Percentiles rank a stretch among this genome's conserved stretches.
phyloP scores from a whole-genome alignment of 64 coral and sea anemone species.

The Catalaphyllia jardinei region DNA sequence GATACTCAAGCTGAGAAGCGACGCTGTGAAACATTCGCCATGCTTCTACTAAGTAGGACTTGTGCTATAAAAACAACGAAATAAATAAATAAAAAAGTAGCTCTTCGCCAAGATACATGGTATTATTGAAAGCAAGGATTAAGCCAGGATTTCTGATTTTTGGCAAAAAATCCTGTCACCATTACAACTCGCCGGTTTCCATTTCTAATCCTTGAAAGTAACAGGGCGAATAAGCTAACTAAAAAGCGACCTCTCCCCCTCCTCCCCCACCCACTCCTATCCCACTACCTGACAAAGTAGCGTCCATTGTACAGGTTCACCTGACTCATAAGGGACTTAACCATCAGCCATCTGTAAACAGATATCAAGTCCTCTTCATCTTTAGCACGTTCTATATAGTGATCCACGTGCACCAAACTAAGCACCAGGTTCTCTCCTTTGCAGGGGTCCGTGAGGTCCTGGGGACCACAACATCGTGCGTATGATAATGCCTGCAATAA shows the following conservation, averaged over 20 bases:
- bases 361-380: slow-evolving; percentile 61
- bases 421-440: slow-evolving; percentile 72
- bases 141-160: too few relatives aligned
- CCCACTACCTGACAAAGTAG: too few relatives aligned
- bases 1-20: slow-evolving; percentile 75
- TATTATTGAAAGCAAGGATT: too few relatives aligned
- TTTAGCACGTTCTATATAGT: slow-evolving; percentile 76
- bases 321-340: slow-evolving; percentile 79
- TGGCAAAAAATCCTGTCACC: too few relatives aligned
- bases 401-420: slow-evolving; percentile 78
- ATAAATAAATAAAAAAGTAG: too few relatives aligned
- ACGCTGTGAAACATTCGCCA: slow-evolving; percentile 88
- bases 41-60: slow-evolving; percentile 44
- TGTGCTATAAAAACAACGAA: slow-evolving; percentile 25
- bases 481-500: slow-evolving; percentile 66
- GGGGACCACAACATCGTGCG: slow-evolving; percentile 70
- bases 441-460: slow-evolving; percentile 80
- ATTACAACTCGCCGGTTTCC: too few relatives aligned
- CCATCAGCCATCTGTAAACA: slow-evolving; percentile 79
- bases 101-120: too few relatives aligned
- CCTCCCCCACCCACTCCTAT: too few relatives aligned
- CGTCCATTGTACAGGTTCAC: slow-evolving; percentile 4
- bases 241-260: too few relatives aligned
- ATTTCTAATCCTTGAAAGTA: too few relatives aligned
- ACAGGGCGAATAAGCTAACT: too few relatives aligned